Percentiles rank a stretch among this genome's conserved stretches.
Evolutionary conservation across 2,113 vertebrate species (phyloP).

Genomic region (Myocastor coypus): DNA sequence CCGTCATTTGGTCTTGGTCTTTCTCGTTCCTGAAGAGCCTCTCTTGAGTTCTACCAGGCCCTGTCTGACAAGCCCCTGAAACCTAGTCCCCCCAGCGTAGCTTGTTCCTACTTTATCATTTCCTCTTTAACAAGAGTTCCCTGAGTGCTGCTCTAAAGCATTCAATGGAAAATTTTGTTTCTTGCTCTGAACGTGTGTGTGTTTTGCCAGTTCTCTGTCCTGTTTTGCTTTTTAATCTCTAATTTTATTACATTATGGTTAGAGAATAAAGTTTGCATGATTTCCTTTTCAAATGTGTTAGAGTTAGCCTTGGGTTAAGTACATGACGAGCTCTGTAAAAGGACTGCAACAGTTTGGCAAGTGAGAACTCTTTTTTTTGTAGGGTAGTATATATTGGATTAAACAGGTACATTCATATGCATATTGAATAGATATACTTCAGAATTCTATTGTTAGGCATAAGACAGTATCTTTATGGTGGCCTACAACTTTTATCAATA

Average conservation of each 20-base stretch:
- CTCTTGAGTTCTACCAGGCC: neutral
- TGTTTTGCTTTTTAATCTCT: slow-evolving; percentile 26
- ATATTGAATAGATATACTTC: neutral
- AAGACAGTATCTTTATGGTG: neutral
- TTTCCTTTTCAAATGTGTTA: neutral
- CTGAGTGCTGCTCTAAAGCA: neutral
- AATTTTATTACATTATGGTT: slow-evolving; percentile 13
- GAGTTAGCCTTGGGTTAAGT: neutral
- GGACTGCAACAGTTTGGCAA: neutral
- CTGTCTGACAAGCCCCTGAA: neutral
- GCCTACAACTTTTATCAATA: slow-evolving; percentile 8
- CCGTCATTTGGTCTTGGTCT: neutral
- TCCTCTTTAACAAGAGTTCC: neutral
- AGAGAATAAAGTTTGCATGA: neutral
- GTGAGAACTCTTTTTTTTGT: neutral
- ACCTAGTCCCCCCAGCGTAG: neutral
- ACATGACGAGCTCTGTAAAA: neutral
- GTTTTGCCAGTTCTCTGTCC: neutral
- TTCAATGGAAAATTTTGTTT: neutral
- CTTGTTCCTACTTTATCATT: neutral
- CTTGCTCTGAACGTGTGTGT: neutral
- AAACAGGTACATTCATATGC: neutral
- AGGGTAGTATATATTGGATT: neutral
- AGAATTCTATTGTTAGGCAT: neutral
- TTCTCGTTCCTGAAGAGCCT: slow-evolving; percentile 16